phyloP scores from a whole-genome alignment of 1,140 invertebrate species.

The Eurosta solidaginis region DNA sequence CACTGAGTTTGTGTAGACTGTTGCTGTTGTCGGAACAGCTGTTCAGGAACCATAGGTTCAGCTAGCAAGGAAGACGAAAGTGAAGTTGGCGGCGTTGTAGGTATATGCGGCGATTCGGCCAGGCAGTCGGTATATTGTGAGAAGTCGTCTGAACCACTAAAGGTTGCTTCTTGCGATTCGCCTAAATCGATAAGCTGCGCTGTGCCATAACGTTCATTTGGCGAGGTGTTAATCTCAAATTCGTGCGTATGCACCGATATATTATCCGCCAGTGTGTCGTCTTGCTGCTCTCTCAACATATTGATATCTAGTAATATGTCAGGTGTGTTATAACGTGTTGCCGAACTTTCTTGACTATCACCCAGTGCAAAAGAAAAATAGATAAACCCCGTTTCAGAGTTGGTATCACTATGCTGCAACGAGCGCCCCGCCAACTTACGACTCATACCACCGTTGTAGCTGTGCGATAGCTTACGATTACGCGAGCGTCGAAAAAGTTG shows the following conservation, averaged over 20 bases:
- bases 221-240: not conserved
- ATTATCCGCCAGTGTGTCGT: not conserved
- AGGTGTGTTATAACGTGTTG: constrained; percentile 47
- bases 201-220: not conserved
- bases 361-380: constrained; percentile 35
- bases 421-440: constrained; percentile 47
- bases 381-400: constrained; percentile 40
- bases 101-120: constrained; percentile 48
- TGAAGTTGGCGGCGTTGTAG: constrained; percentile 53
- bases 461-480: constrained; percentile 55
- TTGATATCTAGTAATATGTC: constrained; percentile 57
- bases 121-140: constrained; percentile 51
- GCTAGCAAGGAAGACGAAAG: constrained; percentile 44
- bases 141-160: constrained; percentile 43
- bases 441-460: constrained; percentile 51
- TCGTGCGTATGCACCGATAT: not conserved
- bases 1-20: not conserved
- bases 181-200: constrained; percentile 53
- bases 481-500: constrained; percentile 48
- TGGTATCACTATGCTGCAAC: constrained; percentile 54
- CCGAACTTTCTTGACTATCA: constrained; percentile 29
- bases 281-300: constrained; percentile 42
- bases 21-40: not conserved
- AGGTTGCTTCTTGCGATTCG: constrained; percentile 22
- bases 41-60: constrained; percentile 32